Conservation (phyloP, 2,797 vertebrate species). For the Pipistrellus nathusii region DNA sequence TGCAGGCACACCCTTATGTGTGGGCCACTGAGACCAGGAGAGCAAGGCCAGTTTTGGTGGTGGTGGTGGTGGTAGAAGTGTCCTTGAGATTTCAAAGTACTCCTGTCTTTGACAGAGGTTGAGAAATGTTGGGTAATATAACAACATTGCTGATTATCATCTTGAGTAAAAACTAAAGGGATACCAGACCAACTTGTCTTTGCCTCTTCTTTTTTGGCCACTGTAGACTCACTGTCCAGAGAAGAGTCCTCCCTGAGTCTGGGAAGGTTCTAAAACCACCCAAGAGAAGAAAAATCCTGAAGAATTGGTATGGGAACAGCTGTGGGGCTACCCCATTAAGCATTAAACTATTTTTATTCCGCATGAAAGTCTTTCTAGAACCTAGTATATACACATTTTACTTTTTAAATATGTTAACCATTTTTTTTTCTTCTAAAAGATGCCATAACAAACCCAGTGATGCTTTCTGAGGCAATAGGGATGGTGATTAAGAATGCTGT, state of each 20-base stretch:
- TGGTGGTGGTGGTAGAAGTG: not conserved
- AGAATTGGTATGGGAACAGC: not conserved
- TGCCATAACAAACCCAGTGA: not conserved
- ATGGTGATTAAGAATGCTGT: not conserved
- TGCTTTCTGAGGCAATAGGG: not conserved
- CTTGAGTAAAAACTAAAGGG: not conserved
- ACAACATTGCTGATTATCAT: not conserved
- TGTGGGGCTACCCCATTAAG: not conserved
- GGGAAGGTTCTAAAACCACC: not conserved
- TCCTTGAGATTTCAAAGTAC: not conserved
- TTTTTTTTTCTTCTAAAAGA: constrained; percentile 35
- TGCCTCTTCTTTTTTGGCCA: not conserved
- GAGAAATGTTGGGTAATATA: not conserved
- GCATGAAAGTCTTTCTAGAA: constrained; percentile 38
- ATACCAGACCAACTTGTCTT: not conserved
- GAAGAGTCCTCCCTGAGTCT: not conserved
- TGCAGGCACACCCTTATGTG: not conserved
- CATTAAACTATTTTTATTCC: constrained; percentile 36
- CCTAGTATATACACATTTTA: not conserved
- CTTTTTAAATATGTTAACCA: not conserved
- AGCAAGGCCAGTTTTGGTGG: not conserved
- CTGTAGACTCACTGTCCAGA: not conserved
- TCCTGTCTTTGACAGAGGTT: not conserved
- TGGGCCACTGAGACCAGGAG: not conserved
- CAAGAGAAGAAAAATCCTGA: not conserved